Conservation (phyloP, 2,888 invertebrate genomes). For the Epicampocera succincta region DNA sequence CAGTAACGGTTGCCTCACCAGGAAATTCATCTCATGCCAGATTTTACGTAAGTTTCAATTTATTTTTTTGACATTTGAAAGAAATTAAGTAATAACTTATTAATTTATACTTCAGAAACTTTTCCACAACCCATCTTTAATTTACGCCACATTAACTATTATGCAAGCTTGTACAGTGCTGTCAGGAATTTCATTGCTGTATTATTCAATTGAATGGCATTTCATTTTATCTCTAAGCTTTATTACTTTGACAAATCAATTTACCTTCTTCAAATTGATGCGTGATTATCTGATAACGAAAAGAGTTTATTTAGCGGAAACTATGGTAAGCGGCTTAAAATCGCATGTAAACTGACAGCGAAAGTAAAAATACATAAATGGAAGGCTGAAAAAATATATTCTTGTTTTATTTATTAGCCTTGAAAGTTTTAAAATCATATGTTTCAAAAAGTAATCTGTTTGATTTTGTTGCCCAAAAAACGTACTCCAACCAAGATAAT, state of each 20-base stretch:
- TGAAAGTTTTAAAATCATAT: too few relatives aligned
- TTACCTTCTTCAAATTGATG: constrained; percentile 93
- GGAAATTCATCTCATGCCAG: constrained; percentile 89
- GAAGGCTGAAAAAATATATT: constrained; percentile 39
- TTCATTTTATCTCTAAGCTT: constrained; percentile 92
- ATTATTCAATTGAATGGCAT: constrained; percentile 94
- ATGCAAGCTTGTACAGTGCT: constrained; percentile 88
- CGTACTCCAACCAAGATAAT: too few relatives aligned
- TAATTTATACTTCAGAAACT: constrained; percentile 86
- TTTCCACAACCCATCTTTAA: constrained; percentile 91
- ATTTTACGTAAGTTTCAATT: constrained; percentile 90
- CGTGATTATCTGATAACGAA: constrained; percentile 93
- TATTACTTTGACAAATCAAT: constrained; percentile 94
- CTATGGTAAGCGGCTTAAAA: constrained; percentile 73
- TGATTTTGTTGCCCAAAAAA: too few relatives aligned
- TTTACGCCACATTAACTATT: constrained; percentile 88
- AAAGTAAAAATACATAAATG: constrained; percentile 60
- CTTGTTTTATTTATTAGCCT: background rate
- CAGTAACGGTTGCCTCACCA: constrained; percentile 93
- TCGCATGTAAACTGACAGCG: constrained; percentile 69
- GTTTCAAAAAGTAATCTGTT: too few relatives aligned
- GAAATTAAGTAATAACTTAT: background rate
- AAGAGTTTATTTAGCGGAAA: constrained; percentile 86
- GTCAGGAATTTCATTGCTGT: constrained; percentile 89
- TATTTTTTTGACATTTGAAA: background rate